phyloP scores from a whole-genome alignment of 2,888 invertebrate species.

The Endotricha flammealis region DNA sequence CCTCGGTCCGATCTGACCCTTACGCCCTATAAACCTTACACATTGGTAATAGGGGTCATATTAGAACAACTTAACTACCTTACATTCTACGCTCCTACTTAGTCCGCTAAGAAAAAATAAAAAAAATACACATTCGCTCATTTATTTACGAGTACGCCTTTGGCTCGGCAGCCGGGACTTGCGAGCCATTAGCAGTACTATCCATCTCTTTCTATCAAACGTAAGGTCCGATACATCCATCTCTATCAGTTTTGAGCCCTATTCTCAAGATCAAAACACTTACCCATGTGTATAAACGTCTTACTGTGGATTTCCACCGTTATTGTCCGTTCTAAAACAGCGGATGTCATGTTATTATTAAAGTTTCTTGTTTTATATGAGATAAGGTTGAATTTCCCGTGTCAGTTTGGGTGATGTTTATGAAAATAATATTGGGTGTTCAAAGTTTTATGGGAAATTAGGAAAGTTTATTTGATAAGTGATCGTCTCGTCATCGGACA shows the following conservation, averaged over 20 bases:
- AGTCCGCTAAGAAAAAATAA: conserved; percentile 17
- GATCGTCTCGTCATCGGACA: conserved; percentile 7
- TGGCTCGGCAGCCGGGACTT: conserved; percentile 30
- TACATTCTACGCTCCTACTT: neutral
- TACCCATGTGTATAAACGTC: conserved; percentile 3
- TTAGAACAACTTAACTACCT: conserved; percentile 10
- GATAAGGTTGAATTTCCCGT: conserved; percentile 4
- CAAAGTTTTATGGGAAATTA: conserved; percentile 10
- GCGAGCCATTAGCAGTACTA: conserved; percentile 39
- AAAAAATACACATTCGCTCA: conserved; percentile 42
- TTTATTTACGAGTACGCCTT: conserved; percentile 48
- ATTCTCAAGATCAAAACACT: conserved; percentile 7
- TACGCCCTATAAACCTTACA: conserved; percentile 10
- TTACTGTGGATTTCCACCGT: neutral
- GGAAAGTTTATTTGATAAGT: conserved; percentile 10
- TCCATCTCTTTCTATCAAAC: conserved; percentile 30
- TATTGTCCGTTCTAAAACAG: neutral
- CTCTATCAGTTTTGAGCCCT: conserved; percentile 5
- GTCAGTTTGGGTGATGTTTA: conserved; percentile 3
- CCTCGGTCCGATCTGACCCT: conserved; percentile 10
- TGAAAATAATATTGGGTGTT: conserved; percentile 10
- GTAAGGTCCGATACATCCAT: neutral
- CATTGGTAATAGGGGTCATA: conserved; percentile 14
- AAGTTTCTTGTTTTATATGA: neutral
- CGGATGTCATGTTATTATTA: neutral